These are phyloP conservation scores for Trochalopteron elliotii DNA, from an alignment of 2,113 vertebrate genomes.

Conservation along the genomic window DNA sequence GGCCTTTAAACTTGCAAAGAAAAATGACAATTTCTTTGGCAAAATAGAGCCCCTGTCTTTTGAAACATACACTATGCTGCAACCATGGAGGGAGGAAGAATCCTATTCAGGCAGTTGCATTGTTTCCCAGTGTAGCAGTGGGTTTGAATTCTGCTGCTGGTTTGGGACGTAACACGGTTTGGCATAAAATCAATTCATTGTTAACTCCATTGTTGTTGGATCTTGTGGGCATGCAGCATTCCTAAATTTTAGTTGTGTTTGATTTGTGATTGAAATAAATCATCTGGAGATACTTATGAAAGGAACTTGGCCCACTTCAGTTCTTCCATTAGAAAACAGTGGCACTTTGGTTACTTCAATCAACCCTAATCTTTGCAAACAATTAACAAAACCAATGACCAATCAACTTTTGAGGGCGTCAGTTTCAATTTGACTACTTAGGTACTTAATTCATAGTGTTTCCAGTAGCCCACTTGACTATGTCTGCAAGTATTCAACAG, in stretches of 20 bases:
- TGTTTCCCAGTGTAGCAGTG: neutral
- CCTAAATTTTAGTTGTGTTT: neutral
- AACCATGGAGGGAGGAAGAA: neutral
- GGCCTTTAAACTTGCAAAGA: neutral
- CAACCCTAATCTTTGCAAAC: neutral
- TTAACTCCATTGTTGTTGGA: constrained; percentile 38
- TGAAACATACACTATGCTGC: neutral
- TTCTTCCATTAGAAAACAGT: neutral
- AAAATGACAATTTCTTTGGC: neutral
- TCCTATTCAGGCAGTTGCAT: neutral
- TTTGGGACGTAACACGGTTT: constrained; percentile 22
- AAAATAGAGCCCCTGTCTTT: neutral
- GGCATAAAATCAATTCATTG: constrained; percentile 53
- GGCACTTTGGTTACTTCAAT: neutral
- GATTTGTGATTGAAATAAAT: constrained; percentile 15
- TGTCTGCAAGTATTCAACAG: neutral
- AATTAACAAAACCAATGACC: neutral
- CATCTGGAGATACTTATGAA: neutral
- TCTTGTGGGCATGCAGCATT: constrained; percentile 16
- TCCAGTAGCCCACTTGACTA: neutral
- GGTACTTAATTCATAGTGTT: neutral
- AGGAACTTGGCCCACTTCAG: neutral
- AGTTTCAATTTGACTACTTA: neutral
- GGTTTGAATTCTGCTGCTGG: constrained; percentile 38
- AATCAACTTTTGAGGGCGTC: neutral